A percentile compares a stretch with the other conserved stretches of the same genome.
phyloP scores from a whole-genome alignment of 2,888 invertebrate species.

The Spilarctia lutea region DNA sequence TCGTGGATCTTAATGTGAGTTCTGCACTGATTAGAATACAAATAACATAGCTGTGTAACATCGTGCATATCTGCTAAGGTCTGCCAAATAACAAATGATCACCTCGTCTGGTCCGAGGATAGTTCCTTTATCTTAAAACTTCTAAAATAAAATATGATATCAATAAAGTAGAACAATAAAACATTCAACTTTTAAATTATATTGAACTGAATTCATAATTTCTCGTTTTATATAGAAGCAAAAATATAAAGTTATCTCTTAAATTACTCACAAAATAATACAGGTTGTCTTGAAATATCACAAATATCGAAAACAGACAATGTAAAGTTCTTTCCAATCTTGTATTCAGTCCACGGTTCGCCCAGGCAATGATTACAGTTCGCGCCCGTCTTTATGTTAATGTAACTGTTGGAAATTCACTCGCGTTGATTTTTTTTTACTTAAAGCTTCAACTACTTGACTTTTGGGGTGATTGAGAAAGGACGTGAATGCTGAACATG shows the following conservation, averaged over 20 bases:
- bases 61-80: too few relatives aligned
- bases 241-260: neutral
- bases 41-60: too few relatives aligned
- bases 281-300: conserved; percentile 23
- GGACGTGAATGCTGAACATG: conserved; percentile 9
- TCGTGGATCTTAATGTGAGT: too few relatives aligned
- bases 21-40: too few relatives aligned
- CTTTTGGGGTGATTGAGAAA: conserved; percentile 14
- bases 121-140: too few relatives aligned
- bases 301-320: conserved; percentile 36
- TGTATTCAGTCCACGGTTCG: conserved; percentile 68
- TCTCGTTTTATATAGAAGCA: neutral
- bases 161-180: too few relatives aligned
- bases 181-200: too few relatives aligned
- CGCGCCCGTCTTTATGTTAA: conserved; percentile 77
- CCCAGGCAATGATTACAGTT: conserved; percentile 76
- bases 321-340: conserved; percentile 53
- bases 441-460: conserved; percentile 37
- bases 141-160: too few relatives aligned
- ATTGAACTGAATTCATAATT: too few relatives aligned
- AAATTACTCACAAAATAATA: conserved; percentile 29
- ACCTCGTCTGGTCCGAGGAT: too few relatives aligned
- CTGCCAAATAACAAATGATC: too few relatives aligned
- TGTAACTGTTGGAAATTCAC: conserved; percentile 74
- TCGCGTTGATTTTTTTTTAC: conserved; percentile 73